Evolutionary conservation across 2,888 invertebrate species (phyloP).

Genomic region (Synergus japonicus): DNA sequence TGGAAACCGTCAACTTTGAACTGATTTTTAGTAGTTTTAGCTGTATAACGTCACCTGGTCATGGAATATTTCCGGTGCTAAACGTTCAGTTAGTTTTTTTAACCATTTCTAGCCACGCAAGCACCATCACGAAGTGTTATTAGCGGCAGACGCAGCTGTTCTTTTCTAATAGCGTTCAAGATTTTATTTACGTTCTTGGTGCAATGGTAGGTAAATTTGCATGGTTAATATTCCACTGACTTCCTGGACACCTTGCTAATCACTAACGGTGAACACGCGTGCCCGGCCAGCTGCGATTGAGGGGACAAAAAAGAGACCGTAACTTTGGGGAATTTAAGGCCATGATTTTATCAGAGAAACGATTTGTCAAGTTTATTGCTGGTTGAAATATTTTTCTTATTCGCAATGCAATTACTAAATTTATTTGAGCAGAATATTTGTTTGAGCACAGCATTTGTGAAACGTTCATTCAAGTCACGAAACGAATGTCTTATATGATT

Average conservation of each 20-base stretch:
- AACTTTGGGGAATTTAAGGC: not conserved
- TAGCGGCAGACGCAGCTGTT: conserved; percentile 55
- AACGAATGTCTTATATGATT: not conserved
- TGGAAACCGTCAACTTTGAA: not conserved
- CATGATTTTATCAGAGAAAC: not conserved
- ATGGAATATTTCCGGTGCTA: conserved; percentile 39
- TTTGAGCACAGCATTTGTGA: not conserved
- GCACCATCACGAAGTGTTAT: conserved; percentile 50
- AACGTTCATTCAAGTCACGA: not conserved
- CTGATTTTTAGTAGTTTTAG: not conserved
- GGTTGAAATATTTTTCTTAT: too few relatives aligned
- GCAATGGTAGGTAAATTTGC: conserved; percentile 66
- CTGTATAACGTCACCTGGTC: conserved; percentile 42
- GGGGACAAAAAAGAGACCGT: conserved; percentile 23
- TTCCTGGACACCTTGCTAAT: conserved; percentile 54
- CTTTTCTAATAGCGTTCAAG: conserved; percentile 57
- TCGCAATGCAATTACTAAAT: not conserved
- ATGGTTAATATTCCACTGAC: conserved; percentile 56
- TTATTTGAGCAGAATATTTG: not conserved
- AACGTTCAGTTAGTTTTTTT: conserved; percentile 43
- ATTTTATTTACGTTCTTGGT: conserved; percentile 62
- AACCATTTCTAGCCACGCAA: conserved; percentile 35
- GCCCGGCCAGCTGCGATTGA: conserved; percentile 47
- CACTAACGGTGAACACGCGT: conserved; percentile 51
- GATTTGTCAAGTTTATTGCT: not conserved